A percentile compares a stretch with the other conserved stretches of the same genome.
phyloP scores from a whole-genome alignment of 2,113 vertebrate genomes.

The Amphiprion ocellaris region DNA sequence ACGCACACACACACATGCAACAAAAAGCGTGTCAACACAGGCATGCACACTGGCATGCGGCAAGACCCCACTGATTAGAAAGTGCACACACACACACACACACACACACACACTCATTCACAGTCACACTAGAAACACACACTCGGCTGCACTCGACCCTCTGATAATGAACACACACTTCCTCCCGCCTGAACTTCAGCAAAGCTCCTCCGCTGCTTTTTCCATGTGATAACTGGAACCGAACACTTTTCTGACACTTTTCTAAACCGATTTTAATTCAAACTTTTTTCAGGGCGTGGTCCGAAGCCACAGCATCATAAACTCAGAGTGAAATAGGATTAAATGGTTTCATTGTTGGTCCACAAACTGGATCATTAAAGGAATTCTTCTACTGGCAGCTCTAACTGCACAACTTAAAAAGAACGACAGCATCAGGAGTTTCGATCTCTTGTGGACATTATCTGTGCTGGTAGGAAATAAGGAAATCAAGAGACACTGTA shows the following conservation, averaged over 20 bases:
- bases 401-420: no score
- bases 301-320: no score
- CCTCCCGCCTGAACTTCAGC: constrained; percentile 19
- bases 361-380: no score
- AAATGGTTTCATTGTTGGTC: no score
- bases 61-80: constrained; percentile 36
- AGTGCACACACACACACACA: constrained; percentile 6
- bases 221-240: not conserved
- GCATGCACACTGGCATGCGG: constrained; percentile 19
- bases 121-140: constrained; percentile 45
- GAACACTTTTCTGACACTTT: no score
- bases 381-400: no score
- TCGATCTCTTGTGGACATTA: not conserved
- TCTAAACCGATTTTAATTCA: no score
- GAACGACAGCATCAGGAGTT: no score
- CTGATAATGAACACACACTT: constrained; percentile 21
- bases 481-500: no score
- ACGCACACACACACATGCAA: not conserved
- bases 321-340: no score
- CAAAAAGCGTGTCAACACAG: constrained; percentile 15
- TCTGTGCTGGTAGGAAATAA: not conserved
- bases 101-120: constrained; percentile 37
- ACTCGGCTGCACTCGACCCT: constrained; percentile 34
- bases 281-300: no score
- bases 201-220: constrained; percentile 6